These are phyloP conservation scores for Crambe crambe DNA, from an alignment of 37 sponge, comb jelly and placozoan species.

Conservation along the genomic window DNA sequence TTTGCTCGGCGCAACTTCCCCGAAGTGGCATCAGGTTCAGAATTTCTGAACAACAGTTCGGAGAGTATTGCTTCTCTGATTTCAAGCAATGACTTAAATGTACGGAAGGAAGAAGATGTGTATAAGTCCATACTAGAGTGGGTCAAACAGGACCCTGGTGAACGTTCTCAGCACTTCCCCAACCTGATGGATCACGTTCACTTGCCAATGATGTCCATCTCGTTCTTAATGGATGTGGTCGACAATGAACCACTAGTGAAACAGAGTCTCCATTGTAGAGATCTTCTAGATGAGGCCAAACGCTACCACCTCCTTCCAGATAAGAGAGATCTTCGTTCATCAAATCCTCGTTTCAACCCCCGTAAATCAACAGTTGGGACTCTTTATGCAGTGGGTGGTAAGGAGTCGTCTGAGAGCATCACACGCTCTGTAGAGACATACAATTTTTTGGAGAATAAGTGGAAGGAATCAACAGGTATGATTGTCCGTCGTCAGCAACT, in stretches of 20 bases:
- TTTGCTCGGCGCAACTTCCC: conserved; percentile 76
- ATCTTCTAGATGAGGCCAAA: conserved; percentile 94
- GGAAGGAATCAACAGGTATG: conserved; percentile 77
- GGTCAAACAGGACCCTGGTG: conserved; percentile 74
- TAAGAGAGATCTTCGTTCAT: conserved; percentile 37
- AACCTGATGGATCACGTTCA: conserved; percentile 75
- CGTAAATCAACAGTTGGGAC: conserved; percentile 83
- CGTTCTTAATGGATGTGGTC: conserved; percentile 82
- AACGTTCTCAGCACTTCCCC: conserved; percentile 70
- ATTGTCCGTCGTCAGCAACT: conserved; percentile 90
- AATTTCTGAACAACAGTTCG: conserved; percentile 79
- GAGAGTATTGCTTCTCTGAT: conserved; percentile 77
- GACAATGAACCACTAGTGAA: conserved; percentile 72
- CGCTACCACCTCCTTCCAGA: conserved; percentile 82
- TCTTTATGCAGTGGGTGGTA: conserved; percentile 91
- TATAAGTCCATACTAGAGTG: conserved; percentile 85
- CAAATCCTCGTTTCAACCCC: conserved; percentile 66
- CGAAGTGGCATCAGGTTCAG: conserved; percentile 68
- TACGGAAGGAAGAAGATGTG: conserved; percentile 86
- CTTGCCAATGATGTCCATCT: conserved; percentile 78
- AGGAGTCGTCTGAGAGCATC: conserved; percentile 93
- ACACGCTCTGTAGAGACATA: conserved; percentile 83
- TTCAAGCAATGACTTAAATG: conserved; percentile 75
- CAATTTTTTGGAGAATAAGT: conserved; percentile 65
- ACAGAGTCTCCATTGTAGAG: conserved; percentile 70